Base-by-base conservation (phyloP, 2,113 vertebrate species). In the Phoenicopterus ruber region DNA sequence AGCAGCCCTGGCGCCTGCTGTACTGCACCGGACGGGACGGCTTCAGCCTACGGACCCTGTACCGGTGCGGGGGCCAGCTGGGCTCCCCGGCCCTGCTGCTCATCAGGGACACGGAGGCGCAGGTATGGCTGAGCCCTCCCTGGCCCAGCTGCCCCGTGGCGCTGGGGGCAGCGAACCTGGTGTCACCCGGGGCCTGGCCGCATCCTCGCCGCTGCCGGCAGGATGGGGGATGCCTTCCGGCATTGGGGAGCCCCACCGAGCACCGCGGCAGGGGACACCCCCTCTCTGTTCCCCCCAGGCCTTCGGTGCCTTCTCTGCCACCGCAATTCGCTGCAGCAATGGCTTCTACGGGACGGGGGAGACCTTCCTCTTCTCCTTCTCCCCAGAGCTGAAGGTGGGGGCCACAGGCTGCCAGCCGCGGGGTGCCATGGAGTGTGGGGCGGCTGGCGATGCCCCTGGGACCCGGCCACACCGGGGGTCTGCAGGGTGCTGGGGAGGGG, bases 281-380 rank as follows among this genome's bases (percentile, higher is more conserved):
- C 20, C 28, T 17, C 29, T 69, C 32, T 49, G 57, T 66, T 34
- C 59, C 42, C 87, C 92, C 20, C 96, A 98, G 98, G 95, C 97
- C 31, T 98, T 99, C 31, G 97, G 98, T 2, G 98, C 94, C 83
- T 98, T 98, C 96, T 98, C 93, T 72, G 96, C 98, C 79, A 95
- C 90, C 2, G n/a, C 97, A 32, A 70, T 98, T 31, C 95, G 62
- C 76, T 63, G 97, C 86, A 98, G 98, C 96, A 93, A 88, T 31
- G 52, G 96, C 72, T 99, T 98, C 97, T 98, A 98, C 0, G 98
- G 98, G 19, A 98, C 98, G 0, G 98, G 98, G 17, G 98, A 98
- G 95, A 98, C 95, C 0, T 99, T 99, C 44, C 97, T 99, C 34
- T 98, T 98, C 96, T 98, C 97, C 59, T 98, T 98, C 82, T 96